Percentiles rank a stretch among this genome's conserved stretches.
Evolutionary conservation across 2,888 invertebrate genomes (phyloP).

Genomic region (Napeogenes sylphis): DNA sequence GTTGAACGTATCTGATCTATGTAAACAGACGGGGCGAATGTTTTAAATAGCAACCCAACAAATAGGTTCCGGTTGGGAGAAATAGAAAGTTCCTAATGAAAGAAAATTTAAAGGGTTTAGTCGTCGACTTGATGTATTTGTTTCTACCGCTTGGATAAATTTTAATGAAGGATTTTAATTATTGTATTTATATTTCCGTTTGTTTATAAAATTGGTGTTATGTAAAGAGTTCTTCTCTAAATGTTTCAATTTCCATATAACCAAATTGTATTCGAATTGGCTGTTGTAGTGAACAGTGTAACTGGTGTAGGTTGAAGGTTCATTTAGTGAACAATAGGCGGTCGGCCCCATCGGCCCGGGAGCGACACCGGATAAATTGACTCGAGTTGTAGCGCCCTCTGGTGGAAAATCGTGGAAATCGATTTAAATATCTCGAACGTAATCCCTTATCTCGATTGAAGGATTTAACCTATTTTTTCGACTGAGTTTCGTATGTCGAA

Average conservation of each 20-base stretch:
- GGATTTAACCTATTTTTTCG: slow-evolving; percentile 45
- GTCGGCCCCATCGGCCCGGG: slow-evolving; percentile 55
- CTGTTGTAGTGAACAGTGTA: slow-evolving; percentile 51
- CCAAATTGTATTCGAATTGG: slow-evolving; percentile 35
- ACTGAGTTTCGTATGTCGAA: background rate
- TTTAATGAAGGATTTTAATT: background rate
- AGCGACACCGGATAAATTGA: slow-evolving; percentile 73
- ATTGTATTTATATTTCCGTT: background rate
- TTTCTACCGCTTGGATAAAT: slow-evolving; percentile 1
- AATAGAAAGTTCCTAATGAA: slow-evolving; percentile 71
- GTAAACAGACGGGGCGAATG: slow-evolving; percentile 75
- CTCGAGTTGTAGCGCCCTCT: slow-evolving; percentile 65
- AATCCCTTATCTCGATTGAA: slow-evolving; percentile 69
- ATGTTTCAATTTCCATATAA: slow-evolving; percentile 13
- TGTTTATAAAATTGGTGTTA: background rate
- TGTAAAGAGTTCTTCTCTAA: slow-evolving; percentile 3
- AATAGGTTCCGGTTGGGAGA: slow-evolving; percentile 71
- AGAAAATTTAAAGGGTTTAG: slow-evolving; percentile 56
- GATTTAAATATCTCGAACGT: slow-evolving; percentile 77
- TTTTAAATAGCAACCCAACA: slow-evolving; percentile 75
- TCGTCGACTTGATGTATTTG: slow-evolving; percentile 27
- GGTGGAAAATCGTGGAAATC: slow-evolving; percentile 76
- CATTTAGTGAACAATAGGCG: slow-evolving; percentile 73
- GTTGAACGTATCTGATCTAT: slow-evolving; percentile 78
- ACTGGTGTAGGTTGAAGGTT: slow-evolving; percentile 62